These are phyloP conservation scores for Ahaetulla prasina DNA, from an alignment of 2,113 vertebrate genomes.

Conservation along the genomic window DNA sequence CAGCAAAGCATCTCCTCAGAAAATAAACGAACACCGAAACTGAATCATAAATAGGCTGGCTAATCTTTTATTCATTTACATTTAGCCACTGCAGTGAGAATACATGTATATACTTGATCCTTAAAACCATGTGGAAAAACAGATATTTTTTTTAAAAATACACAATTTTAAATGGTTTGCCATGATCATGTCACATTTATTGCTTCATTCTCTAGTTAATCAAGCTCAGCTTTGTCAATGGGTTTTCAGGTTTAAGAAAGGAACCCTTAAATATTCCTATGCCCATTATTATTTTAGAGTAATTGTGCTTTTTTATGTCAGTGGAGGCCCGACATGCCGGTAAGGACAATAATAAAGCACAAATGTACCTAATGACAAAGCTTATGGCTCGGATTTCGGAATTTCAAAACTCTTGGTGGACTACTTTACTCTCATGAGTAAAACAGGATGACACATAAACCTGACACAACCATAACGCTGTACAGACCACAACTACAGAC, in stretches of 20 bases:
- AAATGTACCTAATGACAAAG: neutral
- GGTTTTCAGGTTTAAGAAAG: neutral
- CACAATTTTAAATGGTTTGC: neutral
- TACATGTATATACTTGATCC: constrained; percentile 2
- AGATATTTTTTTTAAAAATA: neutral
- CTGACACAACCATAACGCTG: neutral
- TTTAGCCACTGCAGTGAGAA: neutral
- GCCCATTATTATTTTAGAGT: neutral
- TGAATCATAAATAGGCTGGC: neutral
- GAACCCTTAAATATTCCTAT: neutral
- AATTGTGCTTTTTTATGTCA: neutral
- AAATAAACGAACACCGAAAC: neutral
- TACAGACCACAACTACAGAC: neutral
- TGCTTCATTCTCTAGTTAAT: neutral
- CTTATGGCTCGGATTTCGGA: neutral
- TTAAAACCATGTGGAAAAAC: neutral
- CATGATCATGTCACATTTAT: neutral
- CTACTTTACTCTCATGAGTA: neutral
- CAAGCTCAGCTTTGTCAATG: neutral
- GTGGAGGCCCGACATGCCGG: neutral
- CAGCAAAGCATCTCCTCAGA: neutral
- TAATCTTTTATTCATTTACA: constrained; percentile 2
- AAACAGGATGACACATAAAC: neutral
- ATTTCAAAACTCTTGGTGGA: neutral
- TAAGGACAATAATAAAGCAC: neutral